A percentile compares a stretch with the other conserved stretches of the same genome.
phyloP scores from a whole-genome alignment of 2,888 invertebrate genomes.

The Mimumesa dahlbomi region DNA sequence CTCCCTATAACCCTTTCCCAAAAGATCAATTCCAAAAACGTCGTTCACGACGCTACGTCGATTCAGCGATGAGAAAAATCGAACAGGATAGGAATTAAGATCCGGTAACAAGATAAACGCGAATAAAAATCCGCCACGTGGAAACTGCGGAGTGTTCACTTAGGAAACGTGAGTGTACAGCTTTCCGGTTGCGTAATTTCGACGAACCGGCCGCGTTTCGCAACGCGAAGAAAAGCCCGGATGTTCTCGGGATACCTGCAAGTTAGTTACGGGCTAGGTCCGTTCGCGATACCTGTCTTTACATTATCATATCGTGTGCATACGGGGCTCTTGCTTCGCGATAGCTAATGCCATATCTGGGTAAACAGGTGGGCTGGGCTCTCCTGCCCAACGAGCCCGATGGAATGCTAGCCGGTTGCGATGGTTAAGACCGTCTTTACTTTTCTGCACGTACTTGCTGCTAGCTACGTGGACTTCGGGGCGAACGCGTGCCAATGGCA shows the following conservation, averaged over 20 bases:
- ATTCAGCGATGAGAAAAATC: no score
- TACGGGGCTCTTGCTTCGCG: constrained; percentile 32
- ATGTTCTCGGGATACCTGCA: neutral
- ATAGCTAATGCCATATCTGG: constrained; percentile 63
- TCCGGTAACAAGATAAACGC: neutral
- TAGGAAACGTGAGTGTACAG: neutral
- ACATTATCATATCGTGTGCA: constrained; percentile 56
- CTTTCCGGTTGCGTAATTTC: neutral
- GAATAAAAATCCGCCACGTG: no score
- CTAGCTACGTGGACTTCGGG: neutral
- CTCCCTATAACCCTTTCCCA: no score
- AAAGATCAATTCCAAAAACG: no score
- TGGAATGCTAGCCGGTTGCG: constrained; percentile 9
- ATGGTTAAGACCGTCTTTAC: neutral
- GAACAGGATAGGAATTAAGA: no score
- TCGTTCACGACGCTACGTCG: no score
- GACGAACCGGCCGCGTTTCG: neutral
- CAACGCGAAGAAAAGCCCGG: constrained; percentile 11
- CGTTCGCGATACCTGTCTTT: constrained; percentile 47
- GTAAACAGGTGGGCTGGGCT: constrained; percentile 61
- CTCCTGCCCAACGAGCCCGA: neutral
- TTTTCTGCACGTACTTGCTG: neutral
- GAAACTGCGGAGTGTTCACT: neutral
- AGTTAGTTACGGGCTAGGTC: neutral
- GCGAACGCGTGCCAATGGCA: no score